These are phyloP conservation scores for Epizoanthus rinbou DNA, from an alignment of 92 coral and sea anemone genomes.

Conservation along the genomic window DNA sequence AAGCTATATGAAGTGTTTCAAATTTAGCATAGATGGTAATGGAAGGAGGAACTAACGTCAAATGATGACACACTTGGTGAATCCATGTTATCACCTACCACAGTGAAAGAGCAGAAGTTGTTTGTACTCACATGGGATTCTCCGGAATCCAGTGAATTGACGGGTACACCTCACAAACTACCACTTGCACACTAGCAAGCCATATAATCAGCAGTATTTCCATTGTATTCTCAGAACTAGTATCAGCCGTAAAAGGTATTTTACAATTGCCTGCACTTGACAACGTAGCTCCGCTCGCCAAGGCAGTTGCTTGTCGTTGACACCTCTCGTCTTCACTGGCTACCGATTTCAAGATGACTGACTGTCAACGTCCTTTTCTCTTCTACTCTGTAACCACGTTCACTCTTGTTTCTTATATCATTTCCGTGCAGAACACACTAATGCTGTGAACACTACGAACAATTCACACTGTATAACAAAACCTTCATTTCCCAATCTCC, in stretches of 20 bases:
- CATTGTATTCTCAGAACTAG: not conserved
- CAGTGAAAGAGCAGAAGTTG: constrained; percentile 14
- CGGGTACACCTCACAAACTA: constrained; percentile 30
- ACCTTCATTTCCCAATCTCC: not conserved
- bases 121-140: constrained; percentile 36
- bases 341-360: not conserved
- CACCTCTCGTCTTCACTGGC: not conserved
- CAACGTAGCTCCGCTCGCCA: constrained; percentile 3
- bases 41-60: not conserved
- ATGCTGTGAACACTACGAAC: not conserved
- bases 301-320: not conserved
- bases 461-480: not conserved
- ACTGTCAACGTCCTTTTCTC: no score
- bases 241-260: not conserved
- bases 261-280: not conserved
- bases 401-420: not conserved
- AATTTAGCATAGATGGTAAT: not conserved
- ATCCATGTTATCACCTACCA: not conserved
- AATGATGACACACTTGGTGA: not conserved
- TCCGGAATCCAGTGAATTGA: constrained; percentile 44
- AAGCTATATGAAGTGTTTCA: not conserved
- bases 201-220: constrained; percentile 3
- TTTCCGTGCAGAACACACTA: constrained; percentile 8
- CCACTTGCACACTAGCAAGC: constrained; percentile 15
- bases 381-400: not conserved